phyloP scores from a whole-genome alignment of 2,113 vertebrate genomes.

The Crotalus viridis region DNA sequence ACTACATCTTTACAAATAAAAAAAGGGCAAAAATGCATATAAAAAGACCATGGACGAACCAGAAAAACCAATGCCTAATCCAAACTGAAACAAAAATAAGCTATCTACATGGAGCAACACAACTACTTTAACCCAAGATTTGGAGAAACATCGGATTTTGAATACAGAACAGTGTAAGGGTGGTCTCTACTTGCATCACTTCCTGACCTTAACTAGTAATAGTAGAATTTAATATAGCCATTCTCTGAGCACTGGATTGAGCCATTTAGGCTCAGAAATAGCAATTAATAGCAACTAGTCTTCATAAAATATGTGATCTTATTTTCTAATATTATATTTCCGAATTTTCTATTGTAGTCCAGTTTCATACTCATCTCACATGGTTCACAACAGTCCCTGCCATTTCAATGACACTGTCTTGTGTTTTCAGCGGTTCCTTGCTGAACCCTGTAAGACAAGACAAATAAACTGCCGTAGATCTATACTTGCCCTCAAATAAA shows the following conservation, averaged over 20 bases:
- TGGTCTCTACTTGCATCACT: neutral
- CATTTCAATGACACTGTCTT: too few species aligned
- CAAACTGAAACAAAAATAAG: neutral
- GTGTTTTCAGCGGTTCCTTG: neutral
- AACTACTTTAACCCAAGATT: neutral
- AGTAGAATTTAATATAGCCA: neutral
- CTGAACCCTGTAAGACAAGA: neutral
- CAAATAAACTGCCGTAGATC: neutral
- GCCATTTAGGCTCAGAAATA: neutral
- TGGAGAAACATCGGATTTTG: neutral
- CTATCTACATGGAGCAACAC: neutral
- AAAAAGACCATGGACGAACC: neutral
- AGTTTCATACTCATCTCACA: neutral
- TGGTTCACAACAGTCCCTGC: too few species aligned
- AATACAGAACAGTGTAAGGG: neutral
- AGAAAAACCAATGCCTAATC: neutral
- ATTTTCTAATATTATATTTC: neutral
- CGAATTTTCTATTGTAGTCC: neutral
- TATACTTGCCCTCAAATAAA: neutral
- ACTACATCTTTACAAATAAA: neutral
- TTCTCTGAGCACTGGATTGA: neutral
- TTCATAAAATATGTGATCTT: neutral
- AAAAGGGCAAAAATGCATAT: neutral
- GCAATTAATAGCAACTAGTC: neutral
- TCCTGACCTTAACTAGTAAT: neutral